Evolutionary conservation across 2,113 vertebrate genomes (phyloP), one percentile per base, ranked within the genome.

Genomic region (Percopsis transmontana): DNA sequence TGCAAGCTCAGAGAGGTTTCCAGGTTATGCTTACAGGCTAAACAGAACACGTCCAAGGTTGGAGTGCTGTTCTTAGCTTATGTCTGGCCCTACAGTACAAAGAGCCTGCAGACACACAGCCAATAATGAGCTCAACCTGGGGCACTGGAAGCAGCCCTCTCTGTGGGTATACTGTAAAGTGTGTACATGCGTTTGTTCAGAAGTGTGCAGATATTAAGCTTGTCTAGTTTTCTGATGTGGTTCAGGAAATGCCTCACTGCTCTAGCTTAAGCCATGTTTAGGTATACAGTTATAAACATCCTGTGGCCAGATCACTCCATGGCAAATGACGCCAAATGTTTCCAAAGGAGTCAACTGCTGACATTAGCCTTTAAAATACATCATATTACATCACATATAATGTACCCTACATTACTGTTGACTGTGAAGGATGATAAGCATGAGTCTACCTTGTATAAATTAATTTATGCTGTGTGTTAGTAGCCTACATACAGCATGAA

Each of bases 81-180:
- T n/a, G 59, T 71, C 57, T 79, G 79, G 63, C 75, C 38, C 33
- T 71, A 63, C 40, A 40, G 66, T 57, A 84, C 74, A 73, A 84
- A 84, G 78, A 84, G 69, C 38, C 79, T 78, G 84, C 81, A 86
- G 79, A 88, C 62, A 21, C 64, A 62, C 64, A 62, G 86, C 88
- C 90, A 91, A 76, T 60, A 40, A 88, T 91, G 92, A 93, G 80
- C 89, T 93, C 92, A 92, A 38, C 81, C 40, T 60, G 73, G 79
- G 82, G 77, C 77, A 40, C 56, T 52, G 76, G 71, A 64, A 72
- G 74, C 82, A 70, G 77, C 71, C 68, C 20, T 69, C 21, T 51
- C 68, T 60, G 57, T 68, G 73, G 75, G 74, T 65, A 83, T 64
- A 19, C 19, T 12, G 61, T 77, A 82, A 84, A 84, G 74, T 89